Base-by-base conservation (phyloP, 2,888 invertebrate species). In the Drosophila quinaria region DNA sequence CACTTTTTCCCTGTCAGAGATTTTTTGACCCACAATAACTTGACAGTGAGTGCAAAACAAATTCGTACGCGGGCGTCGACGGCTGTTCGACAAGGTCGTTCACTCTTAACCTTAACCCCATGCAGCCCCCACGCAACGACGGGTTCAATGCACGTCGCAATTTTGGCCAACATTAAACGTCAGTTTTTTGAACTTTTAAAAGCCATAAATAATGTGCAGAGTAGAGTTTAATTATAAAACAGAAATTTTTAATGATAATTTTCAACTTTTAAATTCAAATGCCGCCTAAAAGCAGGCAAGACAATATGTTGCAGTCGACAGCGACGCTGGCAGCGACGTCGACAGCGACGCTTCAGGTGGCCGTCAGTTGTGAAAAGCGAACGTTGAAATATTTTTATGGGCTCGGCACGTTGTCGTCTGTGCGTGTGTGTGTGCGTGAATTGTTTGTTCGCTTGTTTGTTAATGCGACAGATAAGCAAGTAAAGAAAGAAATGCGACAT, bases 21-120 rank as follows among this genome's bases (percentile, higher is more conserved):
- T 39, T 55, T 86, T 9, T 58, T 86, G 85, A 89, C 85, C 85
- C 74, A 87, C 74, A 87, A 81, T 84, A 79, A 85, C 80, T 77
- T 80, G 74, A 72, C 25, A 51, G 63, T 44, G 52, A 64, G 55
- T 55, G 51, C 47, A 49, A 58, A 46, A 46, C 15, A 70, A 5
- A 35, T 13, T 6, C 37, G 8, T 65, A 55, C 52, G 72, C 52
- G 65, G 81, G 65, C 85, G 75, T 59, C 59, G 62, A 39, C 75
- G 42, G 49, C 22, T 25, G 37, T 8, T 3, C 22, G 39, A 56
- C 85, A 82, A 76, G 87, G 89, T 71, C 84, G 51, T 87, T 86
- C 81, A 80, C 87, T 46, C 69, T 80, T 84, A 84, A 84, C 87
- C 86, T 86, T 86, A 81, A 79, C 76, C 84, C 63, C 50, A 19